A percentile compares a stretch with the other conserved stretches of the same genome.
phyloP scores from a whole-genome alignment of 2,797 vertebrate species.

The Meriones psammophilus region DNA sequence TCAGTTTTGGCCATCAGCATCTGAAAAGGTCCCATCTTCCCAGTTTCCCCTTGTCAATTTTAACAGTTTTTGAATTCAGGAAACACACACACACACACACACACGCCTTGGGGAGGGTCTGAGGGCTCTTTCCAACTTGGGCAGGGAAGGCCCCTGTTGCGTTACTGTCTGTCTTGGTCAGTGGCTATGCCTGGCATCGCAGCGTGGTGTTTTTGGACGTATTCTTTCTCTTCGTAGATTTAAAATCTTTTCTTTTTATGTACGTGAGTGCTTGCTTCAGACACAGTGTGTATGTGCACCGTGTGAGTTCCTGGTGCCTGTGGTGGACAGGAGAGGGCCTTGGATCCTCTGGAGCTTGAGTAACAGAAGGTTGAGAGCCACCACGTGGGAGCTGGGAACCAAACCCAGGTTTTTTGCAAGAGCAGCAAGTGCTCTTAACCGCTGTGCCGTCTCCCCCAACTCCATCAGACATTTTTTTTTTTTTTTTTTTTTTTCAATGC shows the following conservation, averaged over 20 bases:
- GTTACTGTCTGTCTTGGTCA: background rate
- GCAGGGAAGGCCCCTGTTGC: background rate
- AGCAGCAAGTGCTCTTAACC: background rate
- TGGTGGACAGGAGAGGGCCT: background rate
- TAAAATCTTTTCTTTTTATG: background rate
- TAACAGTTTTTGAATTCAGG: background rate
- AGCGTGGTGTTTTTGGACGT: background rate
- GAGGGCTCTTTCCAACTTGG: background rate
- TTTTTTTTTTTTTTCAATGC: too few species aligned
- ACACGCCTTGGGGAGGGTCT: background rate
- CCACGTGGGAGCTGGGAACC: background rate
- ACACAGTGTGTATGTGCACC: too few species aligned
- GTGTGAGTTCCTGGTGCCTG: background rate
- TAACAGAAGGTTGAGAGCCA: background rate
- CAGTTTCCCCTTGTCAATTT: background rate
- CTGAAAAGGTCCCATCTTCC: conserved; percentile 9
- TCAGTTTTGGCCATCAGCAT: background rate
- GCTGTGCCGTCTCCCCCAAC: too few species aligned
- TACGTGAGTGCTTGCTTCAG: background rate
- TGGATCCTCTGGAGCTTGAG: background rate
- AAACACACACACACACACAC: background rate
- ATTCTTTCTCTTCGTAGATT: background rate
- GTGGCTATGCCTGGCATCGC: background rate
- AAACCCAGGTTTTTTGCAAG: background rate
- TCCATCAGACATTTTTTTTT: background rate